Percentiles rank a stretch among this genome's conserved stretches.
Conservation (phyloP, 2,797 vertebrate species). For the Aphelocoma californica region DNA sequence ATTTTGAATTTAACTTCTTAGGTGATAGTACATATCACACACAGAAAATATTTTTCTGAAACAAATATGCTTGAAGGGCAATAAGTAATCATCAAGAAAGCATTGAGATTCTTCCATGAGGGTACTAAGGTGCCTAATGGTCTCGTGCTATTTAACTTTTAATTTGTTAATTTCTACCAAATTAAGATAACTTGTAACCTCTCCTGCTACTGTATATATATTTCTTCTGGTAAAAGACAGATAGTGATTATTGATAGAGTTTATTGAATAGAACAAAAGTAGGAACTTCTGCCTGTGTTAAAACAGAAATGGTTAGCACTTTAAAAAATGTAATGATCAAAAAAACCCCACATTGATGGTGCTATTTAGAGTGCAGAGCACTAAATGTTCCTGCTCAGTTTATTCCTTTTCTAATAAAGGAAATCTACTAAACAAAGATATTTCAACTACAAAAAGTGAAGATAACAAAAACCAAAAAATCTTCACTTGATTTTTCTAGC, state of each 20-base stretch:
- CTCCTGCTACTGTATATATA: not conserved
- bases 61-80: not conserved
- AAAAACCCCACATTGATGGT: not conserved
- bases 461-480: not conserved
- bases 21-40: not conserved
- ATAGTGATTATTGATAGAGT: not conserved
- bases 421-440: not conserved
- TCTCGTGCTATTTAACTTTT: not conserved
- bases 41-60: not conserved
- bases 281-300: not conserved
- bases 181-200: not conserved
- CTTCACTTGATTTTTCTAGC: not conserved
- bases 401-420: constrained; percentile 2
- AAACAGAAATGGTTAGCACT: not conserved
- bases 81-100: not conserved
- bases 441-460: not conserved
- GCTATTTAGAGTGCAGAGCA: not conserved
- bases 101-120: not conserved
- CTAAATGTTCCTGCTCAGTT: not conserved
- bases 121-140: not conserved
- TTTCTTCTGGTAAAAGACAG: not conserved
- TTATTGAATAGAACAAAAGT: not conserved
- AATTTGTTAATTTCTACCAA: not conserved
- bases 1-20: not conserved
- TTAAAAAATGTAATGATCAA: not conserved